Evolutionary conservation across 2,888 invertebrate genomes (phyloP).

Genomic region (Deroplatys truncata): DNA sequence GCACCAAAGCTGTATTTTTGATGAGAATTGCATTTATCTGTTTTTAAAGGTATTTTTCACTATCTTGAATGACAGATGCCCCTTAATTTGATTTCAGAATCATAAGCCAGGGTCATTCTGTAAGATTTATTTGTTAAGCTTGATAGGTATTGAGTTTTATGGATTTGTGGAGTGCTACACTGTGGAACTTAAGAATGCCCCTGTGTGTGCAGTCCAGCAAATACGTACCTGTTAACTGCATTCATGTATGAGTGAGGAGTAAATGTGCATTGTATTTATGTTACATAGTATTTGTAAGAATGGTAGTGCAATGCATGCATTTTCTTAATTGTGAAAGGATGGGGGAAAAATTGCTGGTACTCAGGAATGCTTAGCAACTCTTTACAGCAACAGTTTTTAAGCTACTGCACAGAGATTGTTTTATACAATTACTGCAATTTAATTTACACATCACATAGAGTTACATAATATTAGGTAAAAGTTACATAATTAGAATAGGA

Average conservation of each 20-base stretch:
- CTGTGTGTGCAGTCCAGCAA: conserved; percentile 15
- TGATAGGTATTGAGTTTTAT: background rate
- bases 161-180: background rate
- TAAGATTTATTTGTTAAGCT: background rate
- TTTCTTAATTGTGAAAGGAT: background rate
- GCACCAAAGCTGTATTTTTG: conserved; percentile 9
- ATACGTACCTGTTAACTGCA: conserved; percentile 15
- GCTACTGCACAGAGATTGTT: too few species aligned
- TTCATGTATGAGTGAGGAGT: background rate
- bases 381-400: too few species aligned
- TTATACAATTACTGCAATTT: background rate
- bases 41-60: conserved; percentile 3
- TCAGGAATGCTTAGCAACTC: background rate
- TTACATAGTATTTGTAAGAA: background rate
- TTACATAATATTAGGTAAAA: background rate
- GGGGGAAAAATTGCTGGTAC: background rate
- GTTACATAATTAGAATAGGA: background rate
- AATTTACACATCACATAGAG: background rate
- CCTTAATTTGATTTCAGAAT: background rate
- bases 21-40: conserved; percentile 19
- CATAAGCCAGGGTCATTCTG: conserved; percentile 11
- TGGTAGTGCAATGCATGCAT: background rate
- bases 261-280: background rate
- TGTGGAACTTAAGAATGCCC: background rate
- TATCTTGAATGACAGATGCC: background rate